phyloP scores from a whole-genome alignment of 2,113 vertebrate genomes.

The Spea multiplicata region DNA sequence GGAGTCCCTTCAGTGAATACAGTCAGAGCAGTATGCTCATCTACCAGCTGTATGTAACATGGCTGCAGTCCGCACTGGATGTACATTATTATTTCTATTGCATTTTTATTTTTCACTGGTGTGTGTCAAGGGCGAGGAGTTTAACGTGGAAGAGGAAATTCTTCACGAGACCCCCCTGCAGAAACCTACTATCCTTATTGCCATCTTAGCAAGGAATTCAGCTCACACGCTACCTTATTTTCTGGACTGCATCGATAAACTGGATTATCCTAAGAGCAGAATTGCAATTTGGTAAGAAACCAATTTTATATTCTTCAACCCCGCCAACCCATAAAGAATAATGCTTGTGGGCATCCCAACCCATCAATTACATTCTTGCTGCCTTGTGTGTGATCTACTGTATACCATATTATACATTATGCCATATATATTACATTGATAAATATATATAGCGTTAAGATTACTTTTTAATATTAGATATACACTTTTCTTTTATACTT shows the following conservation, averaged over 20 bases:
- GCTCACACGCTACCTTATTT: conserved; percentile 80
- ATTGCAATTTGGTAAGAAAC: conserved; percentile 83
- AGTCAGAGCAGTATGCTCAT: conserved; percentile 12
- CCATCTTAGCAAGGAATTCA: conserved; percentile 81
- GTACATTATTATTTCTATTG: conserved; percentile 42
- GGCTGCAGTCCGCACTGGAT: conserved; percentile 43
- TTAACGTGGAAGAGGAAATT: conserved; percentile 19
- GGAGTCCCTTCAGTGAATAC: conserved; percentile 3
- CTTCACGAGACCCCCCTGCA: conserved; percentile 75
- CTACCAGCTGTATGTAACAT: conserved; percentile 37
- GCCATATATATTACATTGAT: too few species aligned
- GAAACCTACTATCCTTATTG: conserved; percentile 83
- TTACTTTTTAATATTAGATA: too few species aligned
- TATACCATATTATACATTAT: too few species aligned
- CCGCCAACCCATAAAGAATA: too few species aligned
- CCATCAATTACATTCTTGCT: too few species aligned
- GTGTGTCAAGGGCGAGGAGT: conserved; percentile 40
- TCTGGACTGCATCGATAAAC: conserved; percentile 87
- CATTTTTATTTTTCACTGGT: not conserved
- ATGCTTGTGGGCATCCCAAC: too few species aligned
- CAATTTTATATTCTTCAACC: too few species aligned
- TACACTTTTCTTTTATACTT: too few species aligned
- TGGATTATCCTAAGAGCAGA: conserved; percentile 86
- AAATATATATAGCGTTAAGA: too few species aligned
- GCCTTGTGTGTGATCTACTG: too few species aligned